Percentiles rank a stretch among this genome's conserved stretches.
phyloP scores from a whole-genome alignment of 2,797 vertebrate species.

The Sitta carolinensis region DNA sequence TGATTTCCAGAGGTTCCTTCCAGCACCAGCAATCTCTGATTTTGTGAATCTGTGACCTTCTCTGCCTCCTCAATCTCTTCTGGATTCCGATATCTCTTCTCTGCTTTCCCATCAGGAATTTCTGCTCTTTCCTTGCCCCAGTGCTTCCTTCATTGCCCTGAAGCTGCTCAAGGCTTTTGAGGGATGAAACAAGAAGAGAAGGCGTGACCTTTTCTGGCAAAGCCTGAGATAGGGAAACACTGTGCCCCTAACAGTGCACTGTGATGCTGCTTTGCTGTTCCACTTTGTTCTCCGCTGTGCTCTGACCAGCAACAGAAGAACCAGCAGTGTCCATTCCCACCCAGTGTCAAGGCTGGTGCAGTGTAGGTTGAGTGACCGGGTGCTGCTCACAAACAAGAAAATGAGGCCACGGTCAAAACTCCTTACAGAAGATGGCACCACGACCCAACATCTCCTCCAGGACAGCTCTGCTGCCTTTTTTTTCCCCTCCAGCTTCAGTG shows the following conservation, averaged over 20 bases:
- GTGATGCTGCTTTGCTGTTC: background rate
- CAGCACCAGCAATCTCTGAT: background rate
- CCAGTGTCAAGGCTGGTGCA: background rate
- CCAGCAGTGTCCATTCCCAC: background rate
- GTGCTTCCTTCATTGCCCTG: background rate
- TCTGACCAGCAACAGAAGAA: background rate
- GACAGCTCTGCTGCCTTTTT: background rate
- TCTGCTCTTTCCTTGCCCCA: background rate
- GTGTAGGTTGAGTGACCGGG: background rate
- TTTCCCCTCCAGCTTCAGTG: background rate
- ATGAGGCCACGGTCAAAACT: background rate
- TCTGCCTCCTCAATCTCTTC: background rate
- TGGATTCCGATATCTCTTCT: background rate
- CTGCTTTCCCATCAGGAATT: background rate
- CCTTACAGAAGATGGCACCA: background rate
- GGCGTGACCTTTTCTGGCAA: background rate
- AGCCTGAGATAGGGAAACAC: background rate
- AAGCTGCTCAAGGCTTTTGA: background rate
- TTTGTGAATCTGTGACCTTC: background rate
- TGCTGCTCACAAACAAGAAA: background rate
- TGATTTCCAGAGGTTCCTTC: background rate
- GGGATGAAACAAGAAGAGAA: background rate
- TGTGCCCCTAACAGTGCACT: background rate
- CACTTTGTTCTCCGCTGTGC: background rate
- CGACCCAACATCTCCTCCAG: background rate